A percentile compares a stretch with the other conserved stretches of the same genome.
These are phyloP conservation scores for Agrilus planipennis DNA, from an alignment of 1,140 invertebrate species.

Conservation along the genomic window DNA sequence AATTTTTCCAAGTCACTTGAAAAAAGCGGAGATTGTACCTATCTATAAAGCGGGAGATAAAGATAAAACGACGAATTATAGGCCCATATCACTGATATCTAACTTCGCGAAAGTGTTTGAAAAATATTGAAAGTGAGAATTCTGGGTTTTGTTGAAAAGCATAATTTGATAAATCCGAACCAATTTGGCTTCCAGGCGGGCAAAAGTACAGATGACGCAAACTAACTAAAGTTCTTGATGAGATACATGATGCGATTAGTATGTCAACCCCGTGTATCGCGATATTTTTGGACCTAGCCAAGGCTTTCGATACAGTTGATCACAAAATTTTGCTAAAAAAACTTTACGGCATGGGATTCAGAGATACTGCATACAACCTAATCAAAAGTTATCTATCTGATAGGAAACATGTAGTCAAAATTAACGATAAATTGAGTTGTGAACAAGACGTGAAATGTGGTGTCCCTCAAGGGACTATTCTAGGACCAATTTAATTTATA, in stretches of 20 bases:
- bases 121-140: slow-evolving; percentile 1
- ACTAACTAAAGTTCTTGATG: neutral
- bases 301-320: slow-evolving; percentile 10
- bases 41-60: too few relatives aligned
- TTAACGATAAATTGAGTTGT: too few relatives aligned
- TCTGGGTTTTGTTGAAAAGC: neutral
- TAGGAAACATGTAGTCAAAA: too few relatives aligned
- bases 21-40: neutral
- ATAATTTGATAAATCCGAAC: slow-evolving; percentile 1
- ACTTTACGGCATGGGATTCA: slow-evolving; percentile 4
- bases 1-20: neutral
- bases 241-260: neutral
- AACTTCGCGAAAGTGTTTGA: neutral
- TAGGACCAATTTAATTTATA: too few relatives aligned
- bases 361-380: slow-evolving; percentile 3
- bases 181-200: neutral
- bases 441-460: too few relatives aligned
- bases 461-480: too few relatives aligned
- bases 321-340: slow-evolving; percentile 6
- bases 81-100: neutral
- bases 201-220: neutral
- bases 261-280: neutral
- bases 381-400: slow-evolving; percentile 4
- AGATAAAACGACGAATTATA: too few relatives aligned
- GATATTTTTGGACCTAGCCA: slow-evolving; percentile 17